Base-by-base conservation (phyloP, 2,888 invertebrate species). In the Smittia aterrima region DNA sequence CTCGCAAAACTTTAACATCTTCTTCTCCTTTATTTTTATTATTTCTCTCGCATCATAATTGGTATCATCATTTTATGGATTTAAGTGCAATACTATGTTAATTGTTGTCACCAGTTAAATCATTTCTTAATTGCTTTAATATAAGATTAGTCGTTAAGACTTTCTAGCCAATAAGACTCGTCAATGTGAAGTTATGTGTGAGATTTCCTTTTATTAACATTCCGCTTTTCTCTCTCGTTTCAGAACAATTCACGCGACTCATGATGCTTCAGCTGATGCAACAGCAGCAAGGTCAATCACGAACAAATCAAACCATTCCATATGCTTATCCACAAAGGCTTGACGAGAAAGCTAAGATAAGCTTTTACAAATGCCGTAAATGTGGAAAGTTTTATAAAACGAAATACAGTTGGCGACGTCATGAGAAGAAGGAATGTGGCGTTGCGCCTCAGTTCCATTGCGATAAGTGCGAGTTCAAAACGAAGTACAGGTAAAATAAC, bases 201-300 rank as follows among this genome's bases (percentile, higher is more conserved):
- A 6, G 62, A 72, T 72, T 72, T 72, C 72, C 72, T n/a, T 38
- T 62, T 72, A 72, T 72, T 72, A 72, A 72, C 40, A 24, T 72
- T 11, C 4, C 38, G 13, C 58, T 62, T 72, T 71, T 71, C 38
- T 58, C 16, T 72, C n/a, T 71, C 47, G 58, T 70, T 72, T 58
- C 72, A 72, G 72, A 72, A 11, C 72, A 72, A 64, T 62, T 72
- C 16, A 58, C 62, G 3, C 58, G 72, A 11, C 27, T 62, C 6
- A 72, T 72, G 72, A 72, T 72, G 72, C 62, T 62, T 32, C 72
- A 72, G 62, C 38, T 72, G 24, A 72, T 72, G 72, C 71, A 71
- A 38, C 72, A 71, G 32, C 71, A 72, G 32, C 71, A 72, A 62
- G 47, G 47, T 6, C 54, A 27, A 54, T 18, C 62, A 22, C 16